Conservation (phyloP, 2,797 vertebrate species). For the Synanceia verrucosa region DNA sequence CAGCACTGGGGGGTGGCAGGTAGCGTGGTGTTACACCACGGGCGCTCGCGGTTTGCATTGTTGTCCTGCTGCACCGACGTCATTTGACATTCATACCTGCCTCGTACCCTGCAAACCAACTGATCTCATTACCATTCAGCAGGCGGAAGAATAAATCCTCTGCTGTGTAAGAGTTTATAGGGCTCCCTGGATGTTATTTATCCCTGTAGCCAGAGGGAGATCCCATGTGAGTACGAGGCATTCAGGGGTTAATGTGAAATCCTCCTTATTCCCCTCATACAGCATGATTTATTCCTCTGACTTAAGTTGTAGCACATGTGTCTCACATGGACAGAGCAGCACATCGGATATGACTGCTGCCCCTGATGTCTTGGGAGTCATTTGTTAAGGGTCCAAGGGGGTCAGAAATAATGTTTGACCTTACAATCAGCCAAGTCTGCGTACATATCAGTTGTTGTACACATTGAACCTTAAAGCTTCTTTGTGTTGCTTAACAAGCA, state of each 20-base stretch:
- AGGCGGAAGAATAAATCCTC: slow-evolving; percentile 68
- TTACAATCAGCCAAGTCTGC: slow-evolving; percentile 59
- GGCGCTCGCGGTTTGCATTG: slow-evolving; percentile 53
- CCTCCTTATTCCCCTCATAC: slow-evolving; percentile 79
- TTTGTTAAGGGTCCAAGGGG: slow-evolving; percentile 70
- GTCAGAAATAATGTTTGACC: slow-evolving; percentile 63
- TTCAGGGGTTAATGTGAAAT: slow-evolving; percentile 81
- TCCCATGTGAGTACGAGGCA: slow-evolving; percentile 77
- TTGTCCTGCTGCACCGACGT: slow-evolving; percentile 63
- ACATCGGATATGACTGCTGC: slow-evolving; percentile 75
- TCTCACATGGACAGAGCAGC: slow-evolving; percentile 73
- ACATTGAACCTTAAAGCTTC: slow-evolving; percentile 28
- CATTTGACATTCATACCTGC: slow-evolving; percentile 68
- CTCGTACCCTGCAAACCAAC: slow-evolving; percentile 63
- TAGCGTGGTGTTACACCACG: slow-evolving; percentile 48
- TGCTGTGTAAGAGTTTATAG: slow-evolving; percentile 72
- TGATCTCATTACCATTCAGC: slow-evolving; percentile 76
- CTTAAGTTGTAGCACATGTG: slow-evolving; percentile 85
- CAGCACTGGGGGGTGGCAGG: slow-evolving; percentile 31
- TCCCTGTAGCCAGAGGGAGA: slow-evolving; percentile 73
- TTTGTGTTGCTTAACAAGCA: slow-evolving; percentile 54
- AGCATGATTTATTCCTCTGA: slow-evolving; percentile 78
- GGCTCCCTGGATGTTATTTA: slow-evolving; percentile 79
- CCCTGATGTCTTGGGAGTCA: slow-evolving; percentile 68
- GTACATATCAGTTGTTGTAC: slow-evolving; percentile 43